Evolutionary conservation across 2,888 invertebrate genomes (phyloP), one percentile per base, ranked within the genome.

Genomic region (Apotomis turbidana): DNA sequence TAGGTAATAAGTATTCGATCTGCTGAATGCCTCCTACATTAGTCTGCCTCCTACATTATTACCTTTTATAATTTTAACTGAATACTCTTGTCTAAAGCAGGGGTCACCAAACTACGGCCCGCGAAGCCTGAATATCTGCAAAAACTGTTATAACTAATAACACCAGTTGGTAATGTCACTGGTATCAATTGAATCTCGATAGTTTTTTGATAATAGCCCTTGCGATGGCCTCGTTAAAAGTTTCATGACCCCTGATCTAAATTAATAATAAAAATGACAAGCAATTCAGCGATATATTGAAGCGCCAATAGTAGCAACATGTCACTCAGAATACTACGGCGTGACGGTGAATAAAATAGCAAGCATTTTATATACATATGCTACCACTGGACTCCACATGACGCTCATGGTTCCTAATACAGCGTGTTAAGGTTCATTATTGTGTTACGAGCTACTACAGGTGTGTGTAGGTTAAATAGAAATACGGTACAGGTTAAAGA

Each of bases 401-500:
- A 44, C 57, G 61, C 55, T 62, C 61, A 68, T 63, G 49, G 13
- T 60, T 49, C 68, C 51, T 51, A 46, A 15, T 6, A 59, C 59
- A 54, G 38, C 54, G 44, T 58, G 72, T 54, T 63, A 68, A 38
- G 62, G 58, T 63, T 63, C 41, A 57, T 41, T 41, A 54, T 63
- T 63, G 70, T 73, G 61, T 73, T 70, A 63, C 52, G 74, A 74
- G 76, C 76, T 77, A 70, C 76, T 78, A 74, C 36, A 71, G 75
- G 74, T 79, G 79, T 69, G 81, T 81, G 81, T 76, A 78, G 78
- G 82, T 85, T 83, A 83, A 77, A 80, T 59, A 78, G 74, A 79
- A 77, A 77, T 78, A 61, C 73, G 62, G 67, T 81, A 82, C 82
- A 87, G 84, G 87, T 89, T 87, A 89, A 84, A 88, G 88, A 89